Evolutionary conservation across 2,888 invertebrate species (phyloP), one percentile per base, ranked within the genome.

Genomic region (Ectemnius lituratus): DNA sequence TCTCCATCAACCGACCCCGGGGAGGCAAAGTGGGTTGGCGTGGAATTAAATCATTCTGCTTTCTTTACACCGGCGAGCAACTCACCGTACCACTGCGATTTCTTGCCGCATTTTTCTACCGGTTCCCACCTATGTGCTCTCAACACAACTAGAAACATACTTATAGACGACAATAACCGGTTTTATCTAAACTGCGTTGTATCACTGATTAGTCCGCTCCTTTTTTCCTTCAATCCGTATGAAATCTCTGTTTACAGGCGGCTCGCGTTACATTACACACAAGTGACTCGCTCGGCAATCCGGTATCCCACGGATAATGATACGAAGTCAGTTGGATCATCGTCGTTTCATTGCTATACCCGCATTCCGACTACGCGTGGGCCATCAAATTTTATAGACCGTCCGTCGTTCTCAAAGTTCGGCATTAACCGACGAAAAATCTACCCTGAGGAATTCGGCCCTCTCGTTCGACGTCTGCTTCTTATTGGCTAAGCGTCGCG

Each of bases 141-240:
- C 18, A 20, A 16, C 18, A 46, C 11, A 56, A 20, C 63, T 61
- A 67, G 61, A 28, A 61, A 49, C 70, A 28, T 70, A 62, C 46
- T 56, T 37, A 37, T 37, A 37, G 14, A 68, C 59, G 73, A 66
- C 59, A 71, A 76, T 68, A 70, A 76, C 70, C 68, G 71, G 68
- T 71, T 68, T 71, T 68, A 74, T 76, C 74, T 63, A 71, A 76
- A 74, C 61, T n/a, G 62, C 56, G 63, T 68, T 74, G 70, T 63
- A 69, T n/a, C 59, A 49, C 60, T 60, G 65, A 70, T 73, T 76
- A 69, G 73, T 57, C 14, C 14, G 28, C 37, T 8, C 28, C 14
- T 23, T 28, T 37, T 46, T 56, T 20, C n/a, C 56, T 47, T 62
- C 64, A 13, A 14, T 52, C n/a, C 14, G 52, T 13, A 16, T 16